These are phyloP conservation scores for Sinentomon sp. DNA, from an alignment of 2,888 invertebrate genomes.

Conservation along the genomic window DNA sequence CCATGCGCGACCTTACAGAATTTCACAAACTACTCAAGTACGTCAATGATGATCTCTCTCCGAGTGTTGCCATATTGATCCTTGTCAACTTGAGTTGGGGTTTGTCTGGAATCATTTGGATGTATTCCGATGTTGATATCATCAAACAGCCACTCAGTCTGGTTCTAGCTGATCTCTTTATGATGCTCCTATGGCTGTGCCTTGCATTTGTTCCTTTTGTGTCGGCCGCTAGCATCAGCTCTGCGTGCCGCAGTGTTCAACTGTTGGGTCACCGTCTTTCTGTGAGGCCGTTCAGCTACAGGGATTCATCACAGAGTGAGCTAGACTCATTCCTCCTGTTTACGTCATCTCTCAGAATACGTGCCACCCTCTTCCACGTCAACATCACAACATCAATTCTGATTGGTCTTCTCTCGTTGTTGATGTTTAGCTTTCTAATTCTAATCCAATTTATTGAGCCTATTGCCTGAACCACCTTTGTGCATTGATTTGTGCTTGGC, in stretches of 20 bases:
- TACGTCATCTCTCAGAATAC: conserved; percentile 42
- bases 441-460: too few relatives aligned
- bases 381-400: too few relatives aligned
- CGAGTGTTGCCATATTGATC: conserved; percentile 46
- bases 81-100: conserved; percentile 45
- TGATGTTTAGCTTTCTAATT: too few relatives aligned
- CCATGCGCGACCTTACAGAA: too few relatives aligned
- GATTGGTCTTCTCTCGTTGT: too few relatives aligned
- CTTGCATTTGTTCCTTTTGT: conserved; percentile 31
- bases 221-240: conserved; percentile 44
- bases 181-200: conserved; percentile 28
- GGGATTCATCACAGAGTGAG: conserved; percentile 42
- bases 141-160: too few relatives aligned
- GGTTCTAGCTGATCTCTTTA: conserved; percentile 9
- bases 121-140: too few relatives aligned
- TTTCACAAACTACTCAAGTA: conserved; percentile 46
- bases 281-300: conserved; percentile 48
- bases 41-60: conserved; percentile 43
- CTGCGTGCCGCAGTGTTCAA: conserved; percentile 39
- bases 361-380: too few relatives aligned
- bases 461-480: too few relatives aligned
- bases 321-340: conserved; percentile 46
- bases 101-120: conserved; percentile 36
- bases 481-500: too few relatives aligned
- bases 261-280: conserved; percentile 48